Base-by-base conservation (phyloP, 2,797 vertebrate genomes). In the Okamejei kenojei region DNA sequence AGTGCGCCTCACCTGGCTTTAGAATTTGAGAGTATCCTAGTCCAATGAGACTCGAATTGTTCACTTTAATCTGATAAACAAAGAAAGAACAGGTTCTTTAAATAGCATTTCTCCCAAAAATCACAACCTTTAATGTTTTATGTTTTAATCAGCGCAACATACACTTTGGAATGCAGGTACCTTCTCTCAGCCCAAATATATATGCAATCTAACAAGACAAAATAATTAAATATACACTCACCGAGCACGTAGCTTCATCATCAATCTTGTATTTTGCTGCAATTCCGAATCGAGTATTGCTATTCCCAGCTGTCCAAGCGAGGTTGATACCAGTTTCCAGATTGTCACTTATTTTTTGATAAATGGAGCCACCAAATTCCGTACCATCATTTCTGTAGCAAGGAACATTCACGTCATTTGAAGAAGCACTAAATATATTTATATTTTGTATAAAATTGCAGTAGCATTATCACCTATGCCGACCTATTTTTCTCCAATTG, bases 221-320 rank as follows among this genome's bases (percentile, higher is more conserved):
- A n/a, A 54, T 65, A 9, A 65, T 10, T 23, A 17, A 9, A 2
- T 68, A 68, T 63, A 0, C 93, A 97, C 98, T 96, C 95, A 99
- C 99, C 94, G 98, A 98, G 95, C 99, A 99, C 90, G 98, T 97
- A 86, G 98, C 98, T 2, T 99, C 98, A 0, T 97, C 94, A 94
- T 99, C 98, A 21, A 99, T 98, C 96, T 99, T 98, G 94, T 99
- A 99, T 95, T 99, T 99, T 95, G 99, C 98, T 32, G 98, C 98
- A 93, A 99, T 99, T 95, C 99, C 99, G 17, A 99, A 99, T 95
- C 98, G 98, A 26, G 99, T 99, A 96, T 99, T 99, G 96, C 98
- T 99, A 94, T 99, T 99, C 29, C 99, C 99, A 0, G 99, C 98
- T 32, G 99, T 99, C 99, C 99, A 99, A 93, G 99, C 98, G 68